Percentiles rank a stretch among this genome's conserved stretches.
phyloP scores from a whole-genome alignment of 2,888 invertebrate genomes.

The Prionchulus punctatus region DNA sequence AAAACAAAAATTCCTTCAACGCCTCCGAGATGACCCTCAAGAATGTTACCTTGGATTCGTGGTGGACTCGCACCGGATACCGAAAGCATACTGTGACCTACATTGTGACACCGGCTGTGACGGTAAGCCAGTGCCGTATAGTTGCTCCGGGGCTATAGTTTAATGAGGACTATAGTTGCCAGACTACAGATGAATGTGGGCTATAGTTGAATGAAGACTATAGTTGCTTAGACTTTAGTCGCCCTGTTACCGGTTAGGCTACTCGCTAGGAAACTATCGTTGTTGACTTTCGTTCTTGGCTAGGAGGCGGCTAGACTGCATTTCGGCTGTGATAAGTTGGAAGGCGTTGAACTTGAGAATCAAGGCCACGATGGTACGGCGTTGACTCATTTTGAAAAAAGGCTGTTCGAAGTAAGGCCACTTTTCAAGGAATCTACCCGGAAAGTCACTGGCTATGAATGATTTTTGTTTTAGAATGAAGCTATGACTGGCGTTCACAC shows the following conservation, averaged over 20 bases:
- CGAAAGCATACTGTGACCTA: constrained; percentile 60
- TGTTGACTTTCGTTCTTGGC: not conserved
- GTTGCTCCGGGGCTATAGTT: too few relatives aligned
- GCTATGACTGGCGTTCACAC: constrained; percentile 99
- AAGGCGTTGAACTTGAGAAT: constrained; percentile 93
- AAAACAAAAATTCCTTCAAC: too few relatives aligned
- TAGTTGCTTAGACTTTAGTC: constrained; percentile 67
- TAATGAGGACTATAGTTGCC: not conserved
- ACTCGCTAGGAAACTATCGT: constrained; percentile 39
- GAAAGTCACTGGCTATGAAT: not conserved
- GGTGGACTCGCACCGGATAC: constrained; percentile 62
- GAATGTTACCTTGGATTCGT: constrained; percentile 35
- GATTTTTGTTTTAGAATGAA: constrained; percentile 62
- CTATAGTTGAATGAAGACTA: not conserved
- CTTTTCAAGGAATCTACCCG: not conserved
- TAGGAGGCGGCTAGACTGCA: constrained; percentile 63
- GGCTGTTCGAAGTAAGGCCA: constrained; percentile 69
- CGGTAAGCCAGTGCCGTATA: too few relatives aligned
- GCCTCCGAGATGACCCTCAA: too few relatives aligned
- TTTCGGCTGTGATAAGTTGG: constrained; percentile 66
- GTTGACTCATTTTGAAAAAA: constrained; percentile 95
- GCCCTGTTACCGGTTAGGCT: constrained; percentile 61
- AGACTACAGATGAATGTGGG: not conserved
- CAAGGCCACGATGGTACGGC: constrained; percentile 95
- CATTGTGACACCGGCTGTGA: constrained; percentile 78